Conservation (phyloP, 2,113 vertebrate genomes). For the Dromaius novaehollandiae region DNA sequence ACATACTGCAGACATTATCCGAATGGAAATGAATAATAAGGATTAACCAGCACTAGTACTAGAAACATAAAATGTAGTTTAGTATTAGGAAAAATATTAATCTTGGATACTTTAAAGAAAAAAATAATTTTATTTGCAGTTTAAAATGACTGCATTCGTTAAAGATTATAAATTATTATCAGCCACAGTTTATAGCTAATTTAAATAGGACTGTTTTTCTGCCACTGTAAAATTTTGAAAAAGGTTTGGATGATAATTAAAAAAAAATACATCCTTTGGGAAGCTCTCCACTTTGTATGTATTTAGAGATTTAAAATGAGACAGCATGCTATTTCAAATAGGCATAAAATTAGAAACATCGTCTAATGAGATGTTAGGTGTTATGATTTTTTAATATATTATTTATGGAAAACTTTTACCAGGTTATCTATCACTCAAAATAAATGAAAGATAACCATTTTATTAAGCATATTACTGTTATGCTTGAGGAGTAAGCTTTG, state of each 20-base stretch:
- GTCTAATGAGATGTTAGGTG: conserved; percentile 35
- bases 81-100: background rate
- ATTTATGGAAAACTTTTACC: conserved; percentile 38
- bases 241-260: background rate
- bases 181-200: background rate
- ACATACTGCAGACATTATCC: background rate
- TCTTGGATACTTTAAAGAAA: background rate
- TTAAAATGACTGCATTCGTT: background rate
- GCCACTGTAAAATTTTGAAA: background rate
- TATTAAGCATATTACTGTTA: background rate
- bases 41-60: background rate
- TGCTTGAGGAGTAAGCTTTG: background rate
- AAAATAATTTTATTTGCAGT: background rate
- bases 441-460: conserved; percentile 44
- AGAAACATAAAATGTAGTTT: background rate
- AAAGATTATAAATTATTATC: background rate
- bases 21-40: background rate
- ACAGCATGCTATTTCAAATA: conserved; percentile 21
- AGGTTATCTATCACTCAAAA: conserved; percentile 45
- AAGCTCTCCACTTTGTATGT: background rate
- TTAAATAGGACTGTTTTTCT: background rate
- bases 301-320: conserved; percentile 40
- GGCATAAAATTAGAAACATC: conserved; percentile 36
- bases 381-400: conserved; percentile 54
- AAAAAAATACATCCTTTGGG: background rate